These are phyloP conservation scores for Morpho helenor DNA, from an alignment of 2,888 invertebrate genomes.

Conservation along the genomic window DNA sequence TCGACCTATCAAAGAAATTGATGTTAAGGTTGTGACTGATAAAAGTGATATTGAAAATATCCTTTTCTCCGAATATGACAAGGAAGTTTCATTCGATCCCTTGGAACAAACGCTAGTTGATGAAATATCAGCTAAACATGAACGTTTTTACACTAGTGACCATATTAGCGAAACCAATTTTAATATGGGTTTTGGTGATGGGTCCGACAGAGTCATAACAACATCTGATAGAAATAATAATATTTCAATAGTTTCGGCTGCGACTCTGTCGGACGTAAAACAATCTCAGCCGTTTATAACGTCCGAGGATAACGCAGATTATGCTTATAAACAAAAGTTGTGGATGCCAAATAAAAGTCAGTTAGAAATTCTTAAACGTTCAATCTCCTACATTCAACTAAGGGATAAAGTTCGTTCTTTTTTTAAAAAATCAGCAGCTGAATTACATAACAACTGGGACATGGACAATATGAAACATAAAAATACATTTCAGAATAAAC, in stretches of 20 bases:
- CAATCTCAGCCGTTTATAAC: constrained; percentile 71
- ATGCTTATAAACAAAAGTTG: constrained; percentile 28
- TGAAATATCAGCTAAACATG: constrained; percentile 48
- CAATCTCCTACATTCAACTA: constrained; percentile 45
- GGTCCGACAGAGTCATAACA: constrained; percentile 78
- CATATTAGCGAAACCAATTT: constrained; percentile 58
- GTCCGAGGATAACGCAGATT: constrained; percentile 45
- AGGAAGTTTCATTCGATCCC: constrained; percentile 36
- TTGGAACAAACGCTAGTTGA: constrained; percentile 49
- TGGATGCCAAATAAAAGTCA: constrained; percentile 34
- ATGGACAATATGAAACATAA: constrained; percentile 36
- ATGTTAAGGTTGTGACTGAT: constrained; percentile 18
- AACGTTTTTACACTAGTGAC: constrained; percentile 35
- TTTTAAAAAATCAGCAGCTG: constrained; percentile 50
- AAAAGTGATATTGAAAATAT: constrained; percentile 30
- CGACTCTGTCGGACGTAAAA: constrained; percentile 80
- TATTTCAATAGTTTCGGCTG: constrained; percentile 71
- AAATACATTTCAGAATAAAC: constrained; percentile 13
- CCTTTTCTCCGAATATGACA: constrained; percentile 42
- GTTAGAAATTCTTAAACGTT: constrained; percentile 40
- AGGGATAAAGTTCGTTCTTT: constrained; percentile 56
- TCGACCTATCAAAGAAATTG: constrained; percentile 50
- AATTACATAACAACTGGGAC: constrained; percentile 42
- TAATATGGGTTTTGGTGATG: constrained; percentile 79
- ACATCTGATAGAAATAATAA: constrained; percentile 59